Base-by-base conservation (phyloP, 2,113 vertebrate genomes). In the Tragelaphus buxtoni region DNA sequence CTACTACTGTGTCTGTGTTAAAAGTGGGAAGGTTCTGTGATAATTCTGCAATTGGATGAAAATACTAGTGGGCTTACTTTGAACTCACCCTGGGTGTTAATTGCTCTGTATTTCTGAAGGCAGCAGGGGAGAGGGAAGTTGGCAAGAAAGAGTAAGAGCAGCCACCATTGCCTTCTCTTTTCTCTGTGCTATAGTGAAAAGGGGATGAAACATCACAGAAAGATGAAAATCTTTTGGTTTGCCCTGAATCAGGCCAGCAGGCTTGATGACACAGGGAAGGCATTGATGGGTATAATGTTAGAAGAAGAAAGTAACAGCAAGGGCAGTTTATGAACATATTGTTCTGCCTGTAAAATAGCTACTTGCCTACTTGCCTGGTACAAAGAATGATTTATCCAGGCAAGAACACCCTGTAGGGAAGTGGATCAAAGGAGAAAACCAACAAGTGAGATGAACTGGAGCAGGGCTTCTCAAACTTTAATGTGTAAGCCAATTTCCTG, bases 261-360 rank as follows among this genome's bases (percentile, higher is more conserved):
- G 96, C 90, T 85, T 91, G 93, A 97, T 97, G 96, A 97, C 90
- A 97, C 87, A 92, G 84, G 53, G 84, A 97, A 96, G 90, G 91
- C 96, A 97, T 92, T 95, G 98, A 98, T 88, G 84, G 63, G 88
- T 86, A 97, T 93, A 80, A 77, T 91, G 76, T 97, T 96, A 95
- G 94, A 97, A 97, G 94, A 98, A 97, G 90, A 97, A 96, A 98
- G 96, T 81, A 92, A 96, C 96, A 97, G 95, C 96, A 90, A 97
- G 96, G 12, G 3, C 61, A 97, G 94, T 96, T 95, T 92, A 96
- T 88, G 97, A 97, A 97, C 92, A 88, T 83, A 97, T 96, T 98
- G 96, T 97, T 96, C 97, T 97, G 88, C 88, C 86, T 96, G 92
- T 88, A 88, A 96, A 97, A 96, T 94, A 97, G 95, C 97, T 94